Evolutionary conservation across 1,140 invertebrate genomes (phyloP), one percentile per base, ranked within the genome.

Genomic region (Popillia japonica): DNA sequence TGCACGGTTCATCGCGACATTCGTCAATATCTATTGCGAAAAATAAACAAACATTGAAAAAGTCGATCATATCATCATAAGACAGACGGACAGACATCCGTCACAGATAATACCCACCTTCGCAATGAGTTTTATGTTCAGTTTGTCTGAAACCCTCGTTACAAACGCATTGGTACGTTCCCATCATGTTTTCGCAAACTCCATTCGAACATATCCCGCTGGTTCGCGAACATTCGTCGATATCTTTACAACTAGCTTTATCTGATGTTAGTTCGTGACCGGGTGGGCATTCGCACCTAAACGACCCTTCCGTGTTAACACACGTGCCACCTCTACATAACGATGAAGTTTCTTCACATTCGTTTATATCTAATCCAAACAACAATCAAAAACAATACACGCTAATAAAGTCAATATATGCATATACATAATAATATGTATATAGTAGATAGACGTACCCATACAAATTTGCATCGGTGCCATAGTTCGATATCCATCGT

Each of bases 151-250:
- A 95, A 0, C 94, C 94, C 75, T 93, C 92, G 83, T 95, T 93
- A 84, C 96, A 98, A 59, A 93, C 91, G 85, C 96, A 97, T 83
- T 94, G 93, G 86, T 95, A 97, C 1, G 94, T 95, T 9, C 95
- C 95, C 89, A 94, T 93, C 86, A 92, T 92, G 82, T 98, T 97
- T 84, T 96, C 93, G 85, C 95, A 96, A 3, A 94, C 92, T 3
- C 94, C 94, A 86, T 96, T 95, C 9, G 93, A 94, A 84, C 94
- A 96, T 40, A 96, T 95, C 8, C 94, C 94, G 78, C 93, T 94
- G 0, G 93, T 94, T 73, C 93, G 88, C n/a, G 92, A 94, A 83
- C 92, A 93, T 83, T 88, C 87, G 75, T 88, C 87, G 61, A 88
- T 87, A 75, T 88, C 87, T 77, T 86, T 86, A 82, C 92, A 92